phyloP scores from a whole-genome alignment of 2,113 vertebrate genomes.

The Paradoxurus hermaphroditus region DNA sequence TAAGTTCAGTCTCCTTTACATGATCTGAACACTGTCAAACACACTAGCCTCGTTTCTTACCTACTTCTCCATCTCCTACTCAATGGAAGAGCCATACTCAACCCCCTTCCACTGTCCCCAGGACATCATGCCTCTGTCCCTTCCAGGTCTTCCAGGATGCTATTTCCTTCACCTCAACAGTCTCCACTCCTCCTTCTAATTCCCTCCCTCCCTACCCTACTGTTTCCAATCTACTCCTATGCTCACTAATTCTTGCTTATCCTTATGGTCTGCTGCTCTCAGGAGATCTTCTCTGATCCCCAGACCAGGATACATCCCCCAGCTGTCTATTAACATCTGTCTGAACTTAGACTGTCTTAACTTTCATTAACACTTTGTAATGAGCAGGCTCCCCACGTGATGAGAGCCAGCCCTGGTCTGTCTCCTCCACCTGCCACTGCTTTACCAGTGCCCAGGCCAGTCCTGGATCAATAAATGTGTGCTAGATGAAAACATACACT shows the following conservation, averaged over 20 bases:
- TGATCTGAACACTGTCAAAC: neutral
- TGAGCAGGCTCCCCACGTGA: neutral
- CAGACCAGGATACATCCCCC: neutral
- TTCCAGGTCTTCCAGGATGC: neutral
- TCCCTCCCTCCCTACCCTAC: neutral
- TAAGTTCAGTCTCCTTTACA: neutral
- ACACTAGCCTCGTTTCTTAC: neutral
- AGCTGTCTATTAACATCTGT: neutral
- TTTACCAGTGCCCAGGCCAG: neutral
- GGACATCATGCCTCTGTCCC: fast-evolving
- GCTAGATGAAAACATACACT: neutral
- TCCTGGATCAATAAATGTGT: neutral
- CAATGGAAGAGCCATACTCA: neutral
- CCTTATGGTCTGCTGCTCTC: neutral
- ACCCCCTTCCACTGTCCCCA: neutral
- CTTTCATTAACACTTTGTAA: neutral
- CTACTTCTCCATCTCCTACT: neutral
- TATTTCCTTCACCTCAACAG: neutral
- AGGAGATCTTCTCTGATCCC: neutral
- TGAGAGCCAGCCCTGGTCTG: neutral
- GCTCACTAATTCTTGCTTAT: neutral
- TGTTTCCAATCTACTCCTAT: neutral
- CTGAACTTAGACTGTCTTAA: neutral
- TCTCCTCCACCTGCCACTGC: neutral
- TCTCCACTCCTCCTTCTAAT: neutral